A percentile compares a stretch with the other conserved stretches of the same genome.
phyloP scores from a whole-genome alignment of 2,797 vertebrate genomes.

The Hafferia zeledoni region DNA sequence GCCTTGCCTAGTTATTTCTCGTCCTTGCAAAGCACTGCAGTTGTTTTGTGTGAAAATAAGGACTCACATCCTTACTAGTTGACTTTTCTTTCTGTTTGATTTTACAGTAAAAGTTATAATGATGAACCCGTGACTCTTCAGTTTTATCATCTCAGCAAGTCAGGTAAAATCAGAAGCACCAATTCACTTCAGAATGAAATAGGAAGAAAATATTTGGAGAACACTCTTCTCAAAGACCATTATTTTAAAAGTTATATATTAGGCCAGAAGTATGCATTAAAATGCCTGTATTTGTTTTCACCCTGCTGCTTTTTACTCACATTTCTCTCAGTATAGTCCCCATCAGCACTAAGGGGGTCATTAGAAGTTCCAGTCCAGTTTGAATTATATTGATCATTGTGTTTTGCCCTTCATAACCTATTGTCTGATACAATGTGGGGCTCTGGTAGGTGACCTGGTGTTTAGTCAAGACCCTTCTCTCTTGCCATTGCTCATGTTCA shows the following conservation, averaged over 20 bases:
- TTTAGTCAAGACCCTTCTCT: neutral
- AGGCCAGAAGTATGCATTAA: neutral
- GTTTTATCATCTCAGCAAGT: neutral
- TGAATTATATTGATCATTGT: neutral
- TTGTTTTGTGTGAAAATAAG: neutral
- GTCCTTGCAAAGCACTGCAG: neutral
- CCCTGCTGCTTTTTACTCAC: neutral
- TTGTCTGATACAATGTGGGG: neutral
- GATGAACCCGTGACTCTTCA: neutral
- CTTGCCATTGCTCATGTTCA: neutral
- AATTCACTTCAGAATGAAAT: neutral
- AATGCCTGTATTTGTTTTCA: neutral
- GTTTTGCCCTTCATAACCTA: neutral
- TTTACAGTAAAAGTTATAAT: neutral
- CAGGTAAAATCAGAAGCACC: neutral
- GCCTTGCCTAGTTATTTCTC: neutral
- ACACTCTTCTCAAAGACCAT: neutral
- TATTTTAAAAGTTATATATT: neutral
- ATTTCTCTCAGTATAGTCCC: neutral
- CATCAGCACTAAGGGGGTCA: neutral
- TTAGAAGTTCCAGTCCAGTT: neutral
- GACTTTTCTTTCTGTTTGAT: neutral
- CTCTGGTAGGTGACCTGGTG: rapidly evolving
- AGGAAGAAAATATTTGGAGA: neutral
- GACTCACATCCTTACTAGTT: neutral